A percentile compares a stretch with the other conserved stretches of the same genome.
Conservation (phyloP, 2,113 vertebrate genomes). For the Psilopsiagon aurifrons region DNA sequence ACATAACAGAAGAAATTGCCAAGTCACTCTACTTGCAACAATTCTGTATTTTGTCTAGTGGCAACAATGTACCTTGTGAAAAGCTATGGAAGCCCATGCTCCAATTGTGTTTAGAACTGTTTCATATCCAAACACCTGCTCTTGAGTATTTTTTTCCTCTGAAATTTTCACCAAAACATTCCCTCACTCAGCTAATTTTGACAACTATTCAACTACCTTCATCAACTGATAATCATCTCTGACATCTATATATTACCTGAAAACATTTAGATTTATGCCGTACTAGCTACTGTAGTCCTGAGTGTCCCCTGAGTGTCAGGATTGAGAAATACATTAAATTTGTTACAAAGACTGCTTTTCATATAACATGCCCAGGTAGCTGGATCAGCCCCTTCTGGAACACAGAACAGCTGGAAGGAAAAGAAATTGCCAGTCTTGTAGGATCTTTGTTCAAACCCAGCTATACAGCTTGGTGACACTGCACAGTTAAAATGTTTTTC, state of each 20-base stretch:
- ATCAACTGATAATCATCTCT: background rate
- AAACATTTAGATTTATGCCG: background rate
- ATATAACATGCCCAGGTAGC: background rate
- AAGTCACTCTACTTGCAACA: background rate
- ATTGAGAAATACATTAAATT: background rate
- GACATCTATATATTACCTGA: fast-evolving
- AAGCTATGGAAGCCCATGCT: background rate
- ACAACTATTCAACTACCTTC: background rate
- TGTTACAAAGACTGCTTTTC: background rate
- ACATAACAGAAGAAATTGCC: background rate
- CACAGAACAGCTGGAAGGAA: background rate
- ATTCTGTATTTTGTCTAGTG: background rate
- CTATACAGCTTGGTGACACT: background rate
- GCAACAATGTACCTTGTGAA: background rate
- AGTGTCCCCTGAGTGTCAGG: background rate
- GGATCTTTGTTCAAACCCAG: background rate
- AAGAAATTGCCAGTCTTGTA: background rate
- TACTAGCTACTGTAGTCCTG: background rate
- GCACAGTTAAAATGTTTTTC: background rate
- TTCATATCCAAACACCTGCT: background rate
- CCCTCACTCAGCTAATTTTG: background rate
- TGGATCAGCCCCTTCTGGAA: background rate
- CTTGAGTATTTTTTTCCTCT: background rate
- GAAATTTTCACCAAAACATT: background rate
- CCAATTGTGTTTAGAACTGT: background rate